Percentiles rank a stretch among this genome's conserved stretches.
Conservation (phyloP, 2,797 vertebrate species). For the Acestrorhynchus altus region DNA sequence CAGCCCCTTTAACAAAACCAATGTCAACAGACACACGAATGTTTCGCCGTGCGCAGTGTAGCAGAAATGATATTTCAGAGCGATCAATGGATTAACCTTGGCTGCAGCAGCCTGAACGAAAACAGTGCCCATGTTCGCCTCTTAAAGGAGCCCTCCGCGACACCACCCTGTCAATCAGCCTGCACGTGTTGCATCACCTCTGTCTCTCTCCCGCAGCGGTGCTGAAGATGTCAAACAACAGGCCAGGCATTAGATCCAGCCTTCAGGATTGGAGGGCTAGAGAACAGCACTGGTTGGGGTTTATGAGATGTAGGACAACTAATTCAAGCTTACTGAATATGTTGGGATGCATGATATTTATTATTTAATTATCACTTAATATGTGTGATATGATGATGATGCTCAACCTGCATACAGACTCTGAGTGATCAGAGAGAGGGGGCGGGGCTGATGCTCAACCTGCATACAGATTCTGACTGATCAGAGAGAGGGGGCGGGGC, state of each 20-base stretch:
- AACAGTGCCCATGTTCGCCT: constrained; percentile 40
- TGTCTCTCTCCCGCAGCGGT: neutral
- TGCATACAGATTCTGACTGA: too few relatives aligned
- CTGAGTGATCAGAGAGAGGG: too few relatives aligned
- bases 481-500: too few relatives aligned
- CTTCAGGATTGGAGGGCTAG: neutral
- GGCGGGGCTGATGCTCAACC: too few relatives aligned
- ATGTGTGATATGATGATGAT: too few relatives aligned
- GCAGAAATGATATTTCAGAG: constrained; percentile 63
- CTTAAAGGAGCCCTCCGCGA: constrained; percentile 50
- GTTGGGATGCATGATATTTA: too few relatives aligned
- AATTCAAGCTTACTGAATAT: neutral
- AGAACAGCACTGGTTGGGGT: neutral
- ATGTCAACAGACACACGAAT: neutral
- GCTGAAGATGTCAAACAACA: constrained; percentile 13
- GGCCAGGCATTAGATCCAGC: neutral
- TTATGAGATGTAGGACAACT: neutral
- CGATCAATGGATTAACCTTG: constrained; percentile 71
- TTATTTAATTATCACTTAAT: too few relatives aligned
- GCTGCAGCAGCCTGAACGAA: constrained; percentile 41
- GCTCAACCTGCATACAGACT: too few relatives aligned
- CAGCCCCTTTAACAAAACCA: neutral
- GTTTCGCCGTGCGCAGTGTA: neutral
- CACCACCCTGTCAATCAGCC: constrained; percentile 14
- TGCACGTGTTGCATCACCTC: neutral